Evolutionary conservation across 2,113 vertebrate species (phyloP).

Genomic region (Tringa solitaria): DNA sequence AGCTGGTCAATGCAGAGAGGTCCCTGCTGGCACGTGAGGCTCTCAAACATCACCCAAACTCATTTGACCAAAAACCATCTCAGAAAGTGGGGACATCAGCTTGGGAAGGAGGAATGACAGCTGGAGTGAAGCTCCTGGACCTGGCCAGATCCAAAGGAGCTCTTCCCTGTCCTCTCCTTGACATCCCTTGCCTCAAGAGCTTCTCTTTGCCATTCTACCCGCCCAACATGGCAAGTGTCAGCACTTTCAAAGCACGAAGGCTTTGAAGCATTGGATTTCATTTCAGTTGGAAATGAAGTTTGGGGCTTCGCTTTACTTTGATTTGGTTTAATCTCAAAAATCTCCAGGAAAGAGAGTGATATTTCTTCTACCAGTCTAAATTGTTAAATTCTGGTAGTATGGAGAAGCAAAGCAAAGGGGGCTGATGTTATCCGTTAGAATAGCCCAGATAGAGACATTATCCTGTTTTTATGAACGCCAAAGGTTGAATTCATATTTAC

Average conservation of each 20-base stretch:
- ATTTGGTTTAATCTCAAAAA: neutral
- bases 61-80: neutral
- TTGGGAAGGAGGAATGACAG: neutral
- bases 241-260: rapidly evolving
- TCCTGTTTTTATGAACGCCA: conserved; percentile 16
- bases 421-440: neutral
- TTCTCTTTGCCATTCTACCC: rapidly evolving
- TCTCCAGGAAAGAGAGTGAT: neutral
- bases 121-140: neutral
- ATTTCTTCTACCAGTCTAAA: neutral
- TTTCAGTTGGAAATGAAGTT: neutral
- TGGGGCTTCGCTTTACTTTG: neutral
- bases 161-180: neutral
- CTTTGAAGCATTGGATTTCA: neutral
- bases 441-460: conserved; percentile 34
- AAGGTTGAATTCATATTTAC: conserved; percentile 26
- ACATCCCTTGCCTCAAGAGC: neutral
- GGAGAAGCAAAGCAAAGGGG: neutral
- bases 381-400: neutral
- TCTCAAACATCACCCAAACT: neutral
- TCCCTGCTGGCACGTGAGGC: rapidly evolving
- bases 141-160: neutral
- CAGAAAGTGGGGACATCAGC: rapidly evolving
- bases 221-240: neutral
- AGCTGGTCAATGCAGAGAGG: neutral